Evolutionary conservation across 1,140 invertebrate species (phyloP), one percentile per base, ranked within the genome.

Genomic region (Tetragonula clypearis): DNA sequence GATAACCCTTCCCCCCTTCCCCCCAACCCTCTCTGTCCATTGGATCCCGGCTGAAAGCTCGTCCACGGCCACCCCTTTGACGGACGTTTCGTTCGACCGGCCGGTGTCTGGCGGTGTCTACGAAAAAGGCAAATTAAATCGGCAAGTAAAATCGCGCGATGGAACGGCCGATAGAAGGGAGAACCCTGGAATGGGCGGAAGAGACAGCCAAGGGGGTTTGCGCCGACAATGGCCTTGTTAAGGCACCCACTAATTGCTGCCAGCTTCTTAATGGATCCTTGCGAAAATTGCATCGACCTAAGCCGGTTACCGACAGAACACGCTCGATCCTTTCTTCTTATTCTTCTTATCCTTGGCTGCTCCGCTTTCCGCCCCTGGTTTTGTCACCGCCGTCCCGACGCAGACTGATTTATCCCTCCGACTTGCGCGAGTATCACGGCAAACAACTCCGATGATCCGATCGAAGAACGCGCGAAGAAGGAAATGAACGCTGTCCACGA

Each of bases 201-300:
- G 66, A 66, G 79, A 60, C 76, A 66, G 71, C 60, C 72, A 66
- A 82, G 82, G 79, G 85, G 79, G 85, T 80, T 75, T 49, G 49
- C 41, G 62, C 84, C 86, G 86, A 92, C 91, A 92, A 92, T 92
- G 88, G 91, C 74, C 91, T 92, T 89, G 92, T 92, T 92, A 92
- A 92, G 88, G 78, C 85, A 82, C 85, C 84, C 86, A 87, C 91
- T 92, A 92, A 92, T 92, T 92, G 91, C 88, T 81, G 87, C 88
- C 90, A 84, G 84, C 77, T 85, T 88, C 89, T 92, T 91, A 92
- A 92, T 92, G 91, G 89, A 92, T 92, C 88, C 84, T 92, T 84
- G 88, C 84, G 91, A 92, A 91, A 92, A 91, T 92, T 91, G 88
- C 91, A 91, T 92, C 90, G 85, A 90, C 88, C 88, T 85, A 87